Conservation (phyloP, 2,888 invertebrate species). For the Prenolepis imparis region DNA sequence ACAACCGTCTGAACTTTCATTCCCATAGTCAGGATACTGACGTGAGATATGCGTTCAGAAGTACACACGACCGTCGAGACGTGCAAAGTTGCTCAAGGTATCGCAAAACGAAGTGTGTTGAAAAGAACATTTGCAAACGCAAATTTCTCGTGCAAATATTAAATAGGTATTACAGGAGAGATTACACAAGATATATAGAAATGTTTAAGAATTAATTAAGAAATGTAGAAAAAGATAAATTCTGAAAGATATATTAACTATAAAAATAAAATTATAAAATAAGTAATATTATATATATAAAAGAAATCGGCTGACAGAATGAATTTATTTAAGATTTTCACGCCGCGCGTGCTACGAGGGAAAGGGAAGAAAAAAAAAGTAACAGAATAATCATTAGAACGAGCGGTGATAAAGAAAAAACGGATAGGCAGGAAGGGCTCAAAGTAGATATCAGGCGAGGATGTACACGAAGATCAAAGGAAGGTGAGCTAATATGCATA, state of each 20-base stretch:
- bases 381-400: conserved; percentile 25
- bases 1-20: conserved; percentile 10
- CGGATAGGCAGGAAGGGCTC: neutral
- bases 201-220: too few species aligned
- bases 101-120: conserved; percentile 32
- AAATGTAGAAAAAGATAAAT: neutral
- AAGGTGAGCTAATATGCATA: conserved; percentile 16
- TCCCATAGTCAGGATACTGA: neutral
- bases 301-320: conserved; percentile 8
- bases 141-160: conserved; percentile 34
- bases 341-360: conserved; percentile 19
- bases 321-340: conserved; percentile 36
- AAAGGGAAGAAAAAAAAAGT: neutral
- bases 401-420: neutral
- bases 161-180: neutral
- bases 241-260: neutral
- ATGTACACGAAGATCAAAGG: conserved; percentile 33
- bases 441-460: conserved; percentile 36
- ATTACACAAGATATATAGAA: neutral
- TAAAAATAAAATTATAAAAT: neutral
- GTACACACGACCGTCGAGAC: neutral
- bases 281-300: neutral
- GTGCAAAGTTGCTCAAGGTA: neutral
- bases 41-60: conserved; percentile 14
- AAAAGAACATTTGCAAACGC: conserved; percentile 3